Evolutionary conservation across 2,113 vertebrate genomes (phyloP), one percentile per base, ranked within the genome.

Genomic region (Kobus ellipsiprymnus): DNA sequence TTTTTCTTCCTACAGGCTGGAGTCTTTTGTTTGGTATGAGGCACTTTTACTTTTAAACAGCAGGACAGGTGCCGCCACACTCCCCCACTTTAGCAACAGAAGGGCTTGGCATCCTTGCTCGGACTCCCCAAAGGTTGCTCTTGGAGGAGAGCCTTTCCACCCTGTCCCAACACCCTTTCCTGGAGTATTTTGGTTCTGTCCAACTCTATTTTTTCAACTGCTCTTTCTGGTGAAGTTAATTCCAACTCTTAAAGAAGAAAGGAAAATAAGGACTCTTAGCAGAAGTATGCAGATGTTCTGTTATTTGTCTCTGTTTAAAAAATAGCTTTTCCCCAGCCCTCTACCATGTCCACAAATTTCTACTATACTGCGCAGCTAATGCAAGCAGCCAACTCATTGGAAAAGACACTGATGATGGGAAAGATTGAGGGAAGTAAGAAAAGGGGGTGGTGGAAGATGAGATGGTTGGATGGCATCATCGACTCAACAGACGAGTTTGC

Each of bases 271-370:
- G 84, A 96, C 95, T 95, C 77, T 81, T 87, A 74, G 80, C 74
- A 59, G 55, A 98, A 19, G 50, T 50, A 71, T 88, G 12, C 95
- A 98, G 96, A 94, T 97, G 84, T 97, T 98, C 93, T 90, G 46
- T 81, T 95, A 93, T 94, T 96, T 97, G 46, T 96, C 90, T 96
- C 84, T 2, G 1, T 84, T 97, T 90, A 23, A 95, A 96, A 98
- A 95, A 87, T 74, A 97, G 83, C 62, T 87, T 96, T 92, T 97
- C 78, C 19, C 67, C 55, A 94, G 46, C 59, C n/a, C 74, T 74
- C 54, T 84, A 64, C 60, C 77, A 95, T 77, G 91, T 62, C 54
- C 83, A 89, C 17, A 19, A 84, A 96, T 96, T 95, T 96, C 95
- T 96, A 96, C 95, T 74, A 54, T 71, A 27, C 46, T 96, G 90